These are phyloP conservation scores for Carcina quercana DNA, from an alignment of 2,888 invertebrate species.

Conservation along the genomic window DNA sequence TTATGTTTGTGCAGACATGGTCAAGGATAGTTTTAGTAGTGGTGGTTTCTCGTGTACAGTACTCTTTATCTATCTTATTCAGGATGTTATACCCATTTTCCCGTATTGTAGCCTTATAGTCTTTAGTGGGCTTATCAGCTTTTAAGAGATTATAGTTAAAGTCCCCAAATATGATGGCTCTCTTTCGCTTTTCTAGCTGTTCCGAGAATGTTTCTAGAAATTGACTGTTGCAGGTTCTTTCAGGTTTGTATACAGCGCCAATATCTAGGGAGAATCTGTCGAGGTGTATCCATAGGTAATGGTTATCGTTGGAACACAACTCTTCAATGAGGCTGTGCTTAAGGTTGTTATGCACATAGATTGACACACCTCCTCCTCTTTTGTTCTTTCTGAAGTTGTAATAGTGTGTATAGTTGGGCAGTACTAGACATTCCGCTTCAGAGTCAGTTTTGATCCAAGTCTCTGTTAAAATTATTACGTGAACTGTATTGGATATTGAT, in stretches of 20 bases:
- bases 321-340: constrained; percentile 16
- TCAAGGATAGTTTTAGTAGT: neutral
- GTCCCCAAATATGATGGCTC: constrained; percentile 8
- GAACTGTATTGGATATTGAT: neutral
- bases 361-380: constrained; percentile 20
- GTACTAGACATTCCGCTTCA: constrained; percentile 4
- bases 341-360: constrained; percentile 16
- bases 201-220: constrained; percentile 5
- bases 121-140: neutral
- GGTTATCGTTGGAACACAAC: constrained; percentile 12
- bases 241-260: constrained; percentile 11
- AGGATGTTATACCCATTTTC: constrained; percentile 8
- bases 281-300: constrained; percentile 16
- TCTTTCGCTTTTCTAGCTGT: constrained; percentile 4
- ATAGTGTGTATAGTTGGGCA: constrained; percentile 17
- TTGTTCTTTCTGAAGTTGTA: constrained; percentile 14
- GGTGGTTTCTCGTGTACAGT: constrained; percentile 10
- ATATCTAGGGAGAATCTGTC: constrained; percentile 15
- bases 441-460: constrained; percentile 13
- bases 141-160: constrained; percentile 7
- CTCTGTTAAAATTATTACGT: constrained; percentile 1
- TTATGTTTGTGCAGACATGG: neutral
- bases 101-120: constrained; percentile 9
- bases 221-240: neutral
- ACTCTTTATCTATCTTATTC: constrained; percentile 11